These are phyloP conservation scores for Galemys pyrenaicus DNA, from an alignment of 2,113 vertebrate species.

Conservation along the genomic window DNA sequence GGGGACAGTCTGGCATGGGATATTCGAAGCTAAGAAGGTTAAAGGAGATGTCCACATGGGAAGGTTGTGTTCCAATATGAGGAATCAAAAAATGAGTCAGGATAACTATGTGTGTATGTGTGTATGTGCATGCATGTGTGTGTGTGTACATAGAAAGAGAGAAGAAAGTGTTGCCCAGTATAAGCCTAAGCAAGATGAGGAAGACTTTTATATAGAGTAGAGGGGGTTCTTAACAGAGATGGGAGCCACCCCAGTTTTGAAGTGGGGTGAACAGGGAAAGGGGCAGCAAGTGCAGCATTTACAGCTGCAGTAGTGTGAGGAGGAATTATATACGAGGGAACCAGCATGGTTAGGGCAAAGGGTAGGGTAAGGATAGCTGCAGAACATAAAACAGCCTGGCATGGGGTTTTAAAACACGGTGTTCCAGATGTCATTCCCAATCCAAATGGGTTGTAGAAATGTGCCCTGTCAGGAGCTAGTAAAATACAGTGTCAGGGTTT, in stretches of 20 bases:
- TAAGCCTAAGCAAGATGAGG: too few species aligned
- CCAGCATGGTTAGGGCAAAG: background rate
- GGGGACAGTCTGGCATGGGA: background rate
- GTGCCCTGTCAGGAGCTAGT: background rate
- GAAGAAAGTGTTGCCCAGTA: too few species aligned
- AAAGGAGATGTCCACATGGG: background rate
- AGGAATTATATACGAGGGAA: background rate
- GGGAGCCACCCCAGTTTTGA: background rate
- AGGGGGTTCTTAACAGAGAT: too few species aligned
- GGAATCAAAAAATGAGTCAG: background rate
- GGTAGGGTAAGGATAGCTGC: background rate
- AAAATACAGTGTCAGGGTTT: background rate
- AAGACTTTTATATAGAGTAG: too few species aligned
- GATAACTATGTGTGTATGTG: background rate
- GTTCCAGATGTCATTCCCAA: background rate
- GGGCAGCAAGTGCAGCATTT: background rate
- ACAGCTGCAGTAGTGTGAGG: background rate
- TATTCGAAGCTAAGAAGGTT: background rate
- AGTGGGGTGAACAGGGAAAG: accelerated
- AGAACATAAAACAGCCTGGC: background rate
- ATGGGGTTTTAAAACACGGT: background rate
- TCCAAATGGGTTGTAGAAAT: background rate
- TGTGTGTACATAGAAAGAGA: too few species aligned
- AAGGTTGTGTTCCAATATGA: background rate
- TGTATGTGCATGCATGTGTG: too few species aligned